Conservation (phyloP, 2,888 invertebrate species). For the Neoascia interrupta region DNA sequence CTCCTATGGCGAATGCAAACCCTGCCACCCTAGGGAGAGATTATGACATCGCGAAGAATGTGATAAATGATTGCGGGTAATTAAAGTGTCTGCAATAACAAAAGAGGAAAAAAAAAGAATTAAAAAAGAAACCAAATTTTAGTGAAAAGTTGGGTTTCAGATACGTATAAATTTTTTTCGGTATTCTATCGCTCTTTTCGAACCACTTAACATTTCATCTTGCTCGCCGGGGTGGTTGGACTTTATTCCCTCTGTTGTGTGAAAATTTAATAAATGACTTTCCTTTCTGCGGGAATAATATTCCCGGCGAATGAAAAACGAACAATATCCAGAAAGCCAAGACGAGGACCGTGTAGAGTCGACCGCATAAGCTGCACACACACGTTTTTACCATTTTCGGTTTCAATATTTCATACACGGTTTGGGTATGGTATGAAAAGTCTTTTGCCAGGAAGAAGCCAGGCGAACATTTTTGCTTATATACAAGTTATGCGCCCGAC, state of each 20-base stretch:
- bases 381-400: conserved; percentile 66
- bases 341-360: conserved; percentile 2
- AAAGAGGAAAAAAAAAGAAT: conserved; percentile 39
- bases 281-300: conserved; percentile 53
- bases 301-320: conserved; percentile 13
- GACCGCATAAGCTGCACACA: conserved; percentile 55
- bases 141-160: conserved; percentile 54
- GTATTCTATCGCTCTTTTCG: conserved; percentile 4
- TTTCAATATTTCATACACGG: conserved; percentile 66
- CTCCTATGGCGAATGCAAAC: conserved; percentile 43
- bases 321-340: conserved; percentile 6
- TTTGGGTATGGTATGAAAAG: conserved; percentile 12
- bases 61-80: conserved; percentile 72
- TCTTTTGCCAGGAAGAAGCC: no score
- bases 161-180: conserved; percentile 16
- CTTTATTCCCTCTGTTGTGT: conserved; percentile 35
- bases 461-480: no score
- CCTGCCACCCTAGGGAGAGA: conserved; percentile 55
- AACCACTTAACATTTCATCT: conserved; percentile 52
- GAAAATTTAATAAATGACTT: conserved; percentile 68
- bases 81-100: conserved; percentile 71
- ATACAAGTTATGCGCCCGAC: conserved; percentile 69
- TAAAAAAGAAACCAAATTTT: conserved; percentile 36
- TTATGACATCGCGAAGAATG: conserved; percentile 67
- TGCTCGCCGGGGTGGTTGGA: conserved; percentile 45